Conservation (phyloP, 2,797 vertebrate genomes). For the Lithobates sylvaticus region DNA sequence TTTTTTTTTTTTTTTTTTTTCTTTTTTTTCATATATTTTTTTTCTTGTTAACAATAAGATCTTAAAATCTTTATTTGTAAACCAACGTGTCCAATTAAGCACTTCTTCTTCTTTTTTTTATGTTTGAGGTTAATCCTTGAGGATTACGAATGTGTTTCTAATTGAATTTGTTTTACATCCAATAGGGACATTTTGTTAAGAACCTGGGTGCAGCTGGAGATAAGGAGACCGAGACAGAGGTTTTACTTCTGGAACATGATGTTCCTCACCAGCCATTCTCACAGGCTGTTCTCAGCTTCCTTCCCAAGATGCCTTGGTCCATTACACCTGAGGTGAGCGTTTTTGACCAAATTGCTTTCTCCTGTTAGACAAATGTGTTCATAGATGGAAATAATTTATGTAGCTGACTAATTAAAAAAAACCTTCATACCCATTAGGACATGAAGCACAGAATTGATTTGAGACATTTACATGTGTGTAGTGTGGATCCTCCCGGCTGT, state of each 20-base stretch:
- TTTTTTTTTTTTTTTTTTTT: too few species aligned
- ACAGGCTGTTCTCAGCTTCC: constrained; percentile 90
- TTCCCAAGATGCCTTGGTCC: constrained; percentile 93
- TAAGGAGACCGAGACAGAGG: constrained; percentile 94
- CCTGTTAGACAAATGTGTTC: too few species aligned
- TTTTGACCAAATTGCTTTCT: background rate
- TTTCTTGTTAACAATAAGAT: too few species aligned
- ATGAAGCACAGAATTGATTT: constrained; percentile 87
- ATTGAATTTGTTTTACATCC: background rate
- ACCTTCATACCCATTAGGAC: constrained; percentile 77
- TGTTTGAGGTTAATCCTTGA: too few species aligned
- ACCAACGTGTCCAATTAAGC: too few species aligned
- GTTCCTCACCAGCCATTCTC: constrained; percentile 97
- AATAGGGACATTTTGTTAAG: constrained; percentile 95
- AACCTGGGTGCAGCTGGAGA: constrained; percentile 90
- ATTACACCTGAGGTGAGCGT: constrained; percentile 86
- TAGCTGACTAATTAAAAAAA: too few species aligned
- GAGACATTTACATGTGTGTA: constrained; percentile 87
- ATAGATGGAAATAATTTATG: too few species aligned
- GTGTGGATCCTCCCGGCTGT: constrained; percentile 97
- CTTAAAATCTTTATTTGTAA: too few species aligned
- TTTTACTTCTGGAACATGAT: constrained; percentile 94
- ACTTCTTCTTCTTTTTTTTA: too few species aligned
- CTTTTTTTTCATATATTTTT: too few species aligned
- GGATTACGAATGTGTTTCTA: too few species aligned